A percentile compares a stretch with the other conserved stretches of the same genome.
Conservation (phyloP, 2,888 invertebrate species). For the Chloroclysta siterata region DNA sequence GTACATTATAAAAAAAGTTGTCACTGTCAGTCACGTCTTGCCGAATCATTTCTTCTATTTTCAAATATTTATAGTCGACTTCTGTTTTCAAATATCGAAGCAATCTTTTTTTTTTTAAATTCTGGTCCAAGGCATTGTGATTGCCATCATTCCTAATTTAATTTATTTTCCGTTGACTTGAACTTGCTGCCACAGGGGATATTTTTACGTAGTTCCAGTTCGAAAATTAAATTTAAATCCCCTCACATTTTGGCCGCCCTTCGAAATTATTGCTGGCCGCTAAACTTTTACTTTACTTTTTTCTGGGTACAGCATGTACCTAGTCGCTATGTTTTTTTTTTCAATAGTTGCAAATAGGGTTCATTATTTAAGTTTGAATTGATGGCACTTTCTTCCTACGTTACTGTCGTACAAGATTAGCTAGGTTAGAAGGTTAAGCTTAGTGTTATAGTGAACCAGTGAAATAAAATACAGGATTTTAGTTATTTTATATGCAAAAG, state of each 20-base stretch:
- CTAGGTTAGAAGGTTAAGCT: no score
- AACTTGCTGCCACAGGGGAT: constrained; percentile 76
- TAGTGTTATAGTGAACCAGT: no score
- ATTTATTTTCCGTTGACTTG: constrained; percentile 55
- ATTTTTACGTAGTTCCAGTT: constrained; percentile 77
- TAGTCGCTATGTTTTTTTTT: background rate
- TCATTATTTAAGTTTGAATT: no score
- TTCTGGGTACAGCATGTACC: constrained; percentile 55
- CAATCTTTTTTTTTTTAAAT: background rate
- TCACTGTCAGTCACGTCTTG: no score
- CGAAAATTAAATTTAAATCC: constrained; percentile 84
- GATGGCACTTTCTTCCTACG: no score
- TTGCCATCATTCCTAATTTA: background rate
- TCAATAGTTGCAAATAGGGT: background rate
- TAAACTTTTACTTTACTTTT: constrained; percentile 65
- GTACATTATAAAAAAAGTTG: no score
- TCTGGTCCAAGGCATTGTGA: background rate
- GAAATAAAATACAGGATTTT: no score
- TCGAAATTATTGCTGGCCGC: constrained; percentile 71
- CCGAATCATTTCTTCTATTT: no score
- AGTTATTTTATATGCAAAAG: no score
- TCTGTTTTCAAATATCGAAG: background rate
- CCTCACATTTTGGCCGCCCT: constrained; percentile 78
- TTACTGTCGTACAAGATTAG: no score
- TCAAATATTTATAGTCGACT: no score